Conservation (phyloP, 2,113 vertebrate species). For the Cygnus buccinator region DNA sequence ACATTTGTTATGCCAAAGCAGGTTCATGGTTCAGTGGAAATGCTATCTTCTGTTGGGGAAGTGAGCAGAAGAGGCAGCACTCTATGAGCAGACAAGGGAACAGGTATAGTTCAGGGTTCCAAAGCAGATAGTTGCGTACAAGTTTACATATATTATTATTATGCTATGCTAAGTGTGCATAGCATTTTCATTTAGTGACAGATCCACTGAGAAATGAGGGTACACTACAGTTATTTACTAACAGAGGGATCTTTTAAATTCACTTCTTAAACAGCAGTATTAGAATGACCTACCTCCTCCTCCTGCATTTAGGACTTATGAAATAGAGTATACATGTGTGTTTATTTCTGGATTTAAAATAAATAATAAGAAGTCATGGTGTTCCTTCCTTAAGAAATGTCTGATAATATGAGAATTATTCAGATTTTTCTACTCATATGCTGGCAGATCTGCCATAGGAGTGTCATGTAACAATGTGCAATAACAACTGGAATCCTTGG, state of each 20-base stretch:
- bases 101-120: slow-evolving; percentile 37
- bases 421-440: not conserved
- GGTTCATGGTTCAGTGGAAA: slow-evolving; percentile 74
- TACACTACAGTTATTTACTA: not conserved
- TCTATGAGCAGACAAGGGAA: not conserved
- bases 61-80: slow-evolving; percentile 35
- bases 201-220: not conserved
- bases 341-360: slow-evolving; percentile 1
- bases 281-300: not conserved
- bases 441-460: not conserved
- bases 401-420: not conserved
- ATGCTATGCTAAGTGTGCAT: not conserved
- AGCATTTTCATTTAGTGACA: not conserved
- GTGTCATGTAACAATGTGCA: not conserved
- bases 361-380: not conserved
- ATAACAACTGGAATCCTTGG: not conserved
- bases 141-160: not conserved
- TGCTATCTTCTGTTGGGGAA: slow-evolving; percentile 45
- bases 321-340: not conserved
- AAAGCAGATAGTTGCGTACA: not conserved
- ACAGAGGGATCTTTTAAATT: not conserved
- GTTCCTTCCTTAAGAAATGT: not conserved
- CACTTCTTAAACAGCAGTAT: not conserved
- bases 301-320: not conserved
- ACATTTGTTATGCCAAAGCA: slow-evolving; percentile 63